phyloP scores from a whole-genome alignment of 2,113 vertebrate species.

The Macroglossus sobrinus region DNA sequence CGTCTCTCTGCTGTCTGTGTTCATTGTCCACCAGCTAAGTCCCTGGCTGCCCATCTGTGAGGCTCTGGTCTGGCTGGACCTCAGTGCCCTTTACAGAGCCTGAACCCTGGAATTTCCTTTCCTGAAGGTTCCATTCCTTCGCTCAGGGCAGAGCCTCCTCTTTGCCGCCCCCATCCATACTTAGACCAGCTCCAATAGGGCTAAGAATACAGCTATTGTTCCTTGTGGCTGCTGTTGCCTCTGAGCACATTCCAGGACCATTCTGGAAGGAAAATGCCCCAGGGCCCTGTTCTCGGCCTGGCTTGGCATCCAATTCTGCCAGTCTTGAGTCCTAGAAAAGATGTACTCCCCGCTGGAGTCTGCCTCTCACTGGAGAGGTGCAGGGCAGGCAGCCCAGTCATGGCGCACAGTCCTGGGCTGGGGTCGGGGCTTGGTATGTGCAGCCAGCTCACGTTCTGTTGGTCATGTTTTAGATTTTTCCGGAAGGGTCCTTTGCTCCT shows the following conservation, averaged over 20 bases:
- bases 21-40: not conserved
- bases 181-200: conserved; percentile 12
- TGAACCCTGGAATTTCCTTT: not conserved
- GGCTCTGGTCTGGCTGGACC: not conserved
- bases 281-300: not conserved
- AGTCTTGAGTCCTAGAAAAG: not conserved
- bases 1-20: not conserved
- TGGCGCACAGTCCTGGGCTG: not conserved
- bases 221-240: not conserved
- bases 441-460: not conserved
- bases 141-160: not conserved
- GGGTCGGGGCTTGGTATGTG: not conserved
- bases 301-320: not conserved
- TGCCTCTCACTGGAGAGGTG: not conserved
- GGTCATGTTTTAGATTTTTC: not conserved
- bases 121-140: not conserved
- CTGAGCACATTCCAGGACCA: conserved; percentile 65
- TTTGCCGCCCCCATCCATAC: not conserved
- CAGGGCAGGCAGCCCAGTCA: not conserved
- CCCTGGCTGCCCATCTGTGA: not conserved
- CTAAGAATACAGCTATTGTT: conserved; percentile 70
- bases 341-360: not conserved
- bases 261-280: not conserved
- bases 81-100: not conserved
- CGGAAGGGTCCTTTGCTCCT: not conserved